phyloP scores from a whole-genome alignment of 2,888 invertebrate species.

The Archips xylosteana region DNA sequence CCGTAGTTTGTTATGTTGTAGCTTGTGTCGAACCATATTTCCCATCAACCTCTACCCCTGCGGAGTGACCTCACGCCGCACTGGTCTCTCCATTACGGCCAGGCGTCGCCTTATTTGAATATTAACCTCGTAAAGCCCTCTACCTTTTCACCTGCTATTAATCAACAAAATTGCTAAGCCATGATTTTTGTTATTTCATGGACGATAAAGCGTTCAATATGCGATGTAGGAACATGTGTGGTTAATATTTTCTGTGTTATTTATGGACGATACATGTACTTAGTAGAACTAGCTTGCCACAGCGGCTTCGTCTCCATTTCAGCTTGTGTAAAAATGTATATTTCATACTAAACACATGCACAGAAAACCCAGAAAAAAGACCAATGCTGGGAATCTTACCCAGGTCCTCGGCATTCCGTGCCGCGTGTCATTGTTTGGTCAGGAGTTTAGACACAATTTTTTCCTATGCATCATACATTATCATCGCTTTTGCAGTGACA shows the following conservation, averaged over 20 bases:
- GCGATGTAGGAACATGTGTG: constrained; percentile 8
- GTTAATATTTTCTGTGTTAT: neutral
- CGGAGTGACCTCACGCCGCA: neutral
- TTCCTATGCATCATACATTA: too few relatives aligned
- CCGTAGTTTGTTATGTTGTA: too few relatives aligned
- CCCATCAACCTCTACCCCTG: neutral
- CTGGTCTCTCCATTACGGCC: neutral
- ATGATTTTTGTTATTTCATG: constrained; percentile 22
- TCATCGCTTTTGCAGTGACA: too few relatives aligned
- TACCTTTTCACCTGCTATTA: constrained; percentile 11
- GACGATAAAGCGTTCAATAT: constrained; percentile 27
- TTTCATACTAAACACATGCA: too few relatives aligned
- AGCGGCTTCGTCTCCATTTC: too few relatives aligned
- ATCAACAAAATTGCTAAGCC: neutral
- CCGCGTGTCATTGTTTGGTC: too few relatives aligned
- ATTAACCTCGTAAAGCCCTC: constrained; percentile 19
- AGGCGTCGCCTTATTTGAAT: constrained; percentile 27
- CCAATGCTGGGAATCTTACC: too few relatives aligned
- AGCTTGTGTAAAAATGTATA: too few relatives aligned
- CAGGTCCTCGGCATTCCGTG: too few relatives aligned
- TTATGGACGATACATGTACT: neutral
- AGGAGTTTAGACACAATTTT: too few relatives aligned
- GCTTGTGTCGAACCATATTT: neutral
- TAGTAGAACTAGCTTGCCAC: too few relatives aligned
- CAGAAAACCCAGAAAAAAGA: too few relatives aligned